Base-by-base conservation (phyloP, 2,888 invertebrate species). In the Eurois occulta region DNA sequence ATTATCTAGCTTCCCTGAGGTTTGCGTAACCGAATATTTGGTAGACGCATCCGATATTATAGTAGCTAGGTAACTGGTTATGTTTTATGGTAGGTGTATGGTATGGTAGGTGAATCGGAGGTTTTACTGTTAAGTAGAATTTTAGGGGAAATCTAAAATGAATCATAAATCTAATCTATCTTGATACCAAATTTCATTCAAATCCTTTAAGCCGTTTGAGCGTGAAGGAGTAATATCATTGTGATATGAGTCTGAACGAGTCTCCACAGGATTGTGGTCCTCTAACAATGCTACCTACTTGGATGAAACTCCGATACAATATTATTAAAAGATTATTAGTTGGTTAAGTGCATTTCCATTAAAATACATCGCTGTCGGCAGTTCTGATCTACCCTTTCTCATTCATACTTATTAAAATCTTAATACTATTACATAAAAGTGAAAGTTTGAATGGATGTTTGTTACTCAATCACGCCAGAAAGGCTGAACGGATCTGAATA, bases 1-100 rank as follows among this genome's bases (percentile, higher is more conserved):
- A 79, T 67, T 81, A 81, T 46, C 75, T 55, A n/a, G n/a, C 38
- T 32, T 58, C 46, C n/a, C 32, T 46, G 38, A 66, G 28, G 38
- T 43, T 81, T 43, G 58, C 10, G 81, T 43, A 79, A 74, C 66
- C 43, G 32, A 43, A 79, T 46, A 67, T 79, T 55, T n/a, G 21
- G 18, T 38, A 24, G 24, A 6, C 58, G 55, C 41, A 32, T 71
- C n/a, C 48, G 38, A 58, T 48, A 60, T 67, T 67, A 35, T 18
- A 52, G 21, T 28, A 48, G 21, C 21, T 48, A 48, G n/a, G 32
- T 41, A 24, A 18, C 3, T 13, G 2, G 8, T 21, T 46, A 60
- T 13, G 3, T 38, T 38, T 38, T 38, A 38, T 38, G 38, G 38
- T 38, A 38, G 3, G 5, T 38, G 38, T 38, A 41, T n/a, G 2